Conservation (phyloP, 35 echinoderm and acorn worm species). For the Ophioderma brevispina region DNA sequence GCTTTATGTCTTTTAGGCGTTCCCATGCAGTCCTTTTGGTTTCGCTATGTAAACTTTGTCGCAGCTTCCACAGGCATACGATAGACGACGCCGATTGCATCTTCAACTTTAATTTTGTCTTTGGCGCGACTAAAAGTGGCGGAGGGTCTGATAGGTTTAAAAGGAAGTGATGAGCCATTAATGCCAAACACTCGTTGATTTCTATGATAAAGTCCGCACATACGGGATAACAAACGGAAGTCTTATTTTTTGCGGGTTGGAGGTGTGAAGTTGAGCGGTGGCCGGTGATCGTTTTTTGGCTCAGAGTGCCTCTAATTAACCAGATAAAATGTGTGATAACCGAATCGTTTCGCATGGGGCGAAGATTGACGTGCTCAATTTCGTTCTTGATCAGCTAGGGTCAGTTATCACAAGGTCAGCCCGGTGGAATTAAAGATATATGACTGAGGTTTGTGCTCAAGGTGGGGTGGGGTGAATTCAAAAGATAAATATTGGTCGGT, state of each 20-base stretch:
- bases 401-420: neutral
- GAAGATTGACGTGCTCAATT: slow-evolving; percentile 5
- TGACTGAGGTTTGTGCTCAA: slow-evolving; percentile 40
- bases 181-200: too few species aligned
- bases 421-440: slow-evolving; percentile 3
- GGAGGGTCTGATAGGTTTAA: too few species aligned
- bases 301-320: neutral
- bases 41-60: too few species aligned
- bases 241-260: neutral
- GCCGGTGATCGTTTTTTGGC: neutral
- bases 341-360: slow-evolving; percentile 20
- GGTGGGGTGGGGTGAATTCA: slow-evolving; percentile 18
- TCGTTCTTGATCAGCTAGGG: neutral
- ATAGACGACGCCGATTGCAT: too few species aligned
- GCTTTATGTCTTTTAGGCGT: too few species aligned
- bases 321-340: slow-evolving; percentile 31
- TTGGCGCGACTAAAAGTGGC: too few species aligned
- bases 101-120: too few species aligned
- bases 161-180: too few species aligned
- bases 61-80: too few species aligned
- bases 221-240: neutral
- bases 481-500: slow-evolving; percentile 33
- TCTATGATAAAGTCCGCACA: neutral
- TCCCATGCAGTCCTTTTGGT: too few species aligned
- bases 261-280: neutral